These are phyloP conservation scores for Chelon auratus DNA, from an alignment of 2,797 vertebrate genomes.

Conservation along the genomic window DNA sequence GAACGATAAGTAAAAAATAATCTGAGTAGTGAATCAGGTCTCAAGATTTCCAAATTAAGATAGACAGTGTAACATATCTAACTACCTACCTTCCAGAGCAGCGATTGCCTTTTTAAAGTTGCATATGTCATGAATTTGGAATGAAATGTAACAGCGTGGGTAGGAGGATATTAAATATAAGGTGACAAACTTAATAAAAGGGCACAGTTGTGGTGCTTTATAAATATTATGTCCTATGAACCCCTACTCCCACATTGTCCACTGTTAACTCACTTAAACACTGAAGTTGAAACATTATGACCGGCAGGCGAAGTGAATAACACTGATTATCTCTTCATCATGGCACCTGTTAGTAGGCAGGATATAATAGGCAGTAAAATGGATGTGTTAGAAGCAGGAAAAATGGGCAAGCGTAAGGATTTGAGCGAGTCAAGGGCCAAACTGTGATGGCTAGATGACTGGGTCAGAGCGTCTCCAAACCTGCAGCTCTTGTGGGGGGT, in stretches of 20 bases:
- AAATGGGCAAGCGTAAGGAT: too few relatives aligned
- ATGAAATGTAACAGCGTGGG: background rate
- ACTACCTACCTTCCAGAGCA: background rate
- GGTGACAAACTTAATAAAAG: background rate
- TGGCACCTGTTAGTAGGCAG: too few relatives aligned
- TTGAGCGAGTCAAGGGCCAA: too few relatives aligned
- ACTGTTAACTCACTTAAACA: background rate
- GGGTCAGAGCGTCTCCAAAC: too few relatives aligned
- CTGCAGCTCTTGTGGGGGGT: too few relatives aligned
- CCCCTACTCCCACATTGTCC: background rate
- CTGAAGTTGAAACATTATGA: background rate
- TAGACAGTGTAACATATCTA: background rate
- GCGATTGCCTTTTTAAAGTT: background rate
- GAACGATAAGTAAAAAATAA: slow-evolving; percentile 7
- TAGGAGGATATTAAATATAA: background rate
- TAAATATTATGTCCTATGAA: too few relatives aligned
- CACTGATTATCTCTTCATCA: too few relatives aligned
- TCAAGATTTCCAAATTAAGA: background rate
- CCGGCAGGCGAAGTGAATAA: too few relatives aligned
- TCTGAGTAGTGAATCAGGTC: background rate
- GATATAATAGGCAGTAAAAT: too few relatives aligned
- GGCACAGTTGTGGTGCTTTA: background rate
- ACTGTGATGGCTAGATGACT: too few relatives aligned
- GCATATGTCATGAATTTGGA: background rate
- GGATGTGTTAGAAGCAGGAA: too few relatives aligned